Base-by-base conservation (phyloP, 2,797 vertebrate species). In the Xenops minutus region DNA sequence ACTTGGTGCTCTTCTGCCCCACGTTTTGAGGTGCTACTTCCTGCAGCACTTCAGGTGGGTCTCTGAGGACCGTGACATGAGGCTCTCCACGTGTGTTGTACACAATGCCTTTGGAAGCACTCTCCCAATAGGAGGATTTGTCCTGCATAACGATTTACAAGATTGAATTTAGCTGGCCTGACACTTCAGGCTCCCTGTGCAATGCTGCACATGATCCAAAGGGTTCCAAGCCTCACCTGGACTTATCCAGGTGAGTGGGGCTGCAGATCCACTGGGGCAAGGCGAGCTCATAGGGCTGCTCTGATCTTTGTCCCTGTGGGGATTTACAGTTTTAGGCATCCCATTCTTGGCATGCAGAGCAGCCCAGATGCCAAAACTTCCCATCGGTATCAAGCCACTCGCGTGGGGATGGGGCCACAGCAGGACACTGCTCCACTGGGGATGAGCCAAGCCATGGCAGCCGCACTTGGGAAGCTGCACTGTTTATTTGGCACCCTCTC, bases 181-280 rank as follows among this genome's bases (percentile, higher is more conserved):
- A 37, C 22, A 32, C 17, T 39, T 69, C 10, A 7, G 52, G 36
- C 29, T 92, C 29, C 27, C 37, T 2, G 1, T 10, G 36, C 44
- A 22, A 10, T 1, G 6, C 30, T 23, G 12, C 32, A 26, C 10
- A 1, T 0, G 0, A 41, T 43, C 20, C 39, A 21, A 11, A 43
- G 41, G 27, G 14, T 1, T 68, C 61, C 73, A 21, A 63, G 8
- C 8, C 48, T 73, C 46, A 34, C 39, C 24, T 20, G 67, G 61
- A 29, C 37, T 12, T 5, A 4, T 51, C 41, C 49, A 22, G 10
- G 29, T 30, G 11, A 20, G 4, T 3, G 24, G 15, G 22, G 59
- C 48, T 44, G 62, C 67, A 39, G 44, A 24, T 20, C 18, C 6
- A 1, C 10, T 0, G 0, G 14, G 0, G 0, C 44, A 48, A 44